Evolutionary conservation across 2,113 vertebrate genomes (phyloP).

Genomic region (Regulus satrapa): DNA sequence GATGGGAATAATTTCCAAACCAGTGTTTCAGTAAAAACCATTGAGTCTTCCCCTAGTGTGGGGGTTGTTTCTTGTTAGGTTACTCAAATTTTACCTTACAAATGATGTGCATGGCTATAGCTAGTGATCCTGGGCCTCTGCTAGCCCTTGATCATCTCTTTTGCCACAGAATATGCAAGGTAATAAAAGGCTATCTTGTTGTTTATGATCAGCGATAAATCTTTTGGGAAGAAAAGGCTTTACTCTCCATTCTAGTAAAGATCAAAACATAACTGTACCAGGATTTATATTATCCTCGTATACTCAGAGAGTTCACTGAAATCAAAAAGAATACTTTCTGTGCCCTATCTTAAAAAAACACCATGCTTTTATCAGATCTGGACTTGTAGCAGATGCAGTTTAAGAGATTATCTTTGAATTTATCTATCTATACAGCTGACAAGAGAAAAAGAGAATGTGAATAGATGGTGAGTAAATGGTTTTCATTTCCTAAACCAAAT

Average conservation of each 20-base stretch:
- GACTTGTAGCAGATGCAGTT: neutral
- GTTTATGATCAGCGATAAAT: neutral
- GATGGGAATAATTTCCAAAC: neutral
- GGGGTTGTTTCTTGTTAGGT: neutral
- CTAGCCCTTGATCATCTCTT: neutral
- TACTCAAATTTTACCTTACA: neutral
- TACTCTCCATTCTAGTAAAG: neutral
- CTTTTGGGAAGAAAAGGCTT: neutral
- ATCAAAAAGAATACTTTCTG: neutral
- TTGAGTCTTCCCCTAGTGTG: neutral
- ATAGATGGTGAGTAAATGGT: neutral
- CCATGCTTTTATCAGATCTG: neutral
- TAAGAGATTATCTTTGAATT: neutral
- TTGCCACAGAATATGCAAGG: neutral
- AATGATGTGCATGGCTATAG: neutral
- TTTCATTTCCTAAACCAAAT: neutral
- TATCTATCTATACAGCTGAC: neutral
- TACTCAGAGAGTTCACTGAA: neutral
- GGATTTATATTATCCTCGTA: neutral
- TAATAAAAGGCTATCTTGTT: neutral
- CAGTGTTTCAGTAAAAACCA: neutral
- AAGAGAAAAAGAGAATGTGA: neutral
- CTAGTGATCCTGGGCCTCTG: neutral
- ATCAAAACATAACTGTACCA: neutral
- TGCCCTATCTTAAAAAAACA: neutral